Evolutionary conservation across 2,888 invertebrate genomes (phyloP).

Genomic region (Lymantria monacha): DNA sequence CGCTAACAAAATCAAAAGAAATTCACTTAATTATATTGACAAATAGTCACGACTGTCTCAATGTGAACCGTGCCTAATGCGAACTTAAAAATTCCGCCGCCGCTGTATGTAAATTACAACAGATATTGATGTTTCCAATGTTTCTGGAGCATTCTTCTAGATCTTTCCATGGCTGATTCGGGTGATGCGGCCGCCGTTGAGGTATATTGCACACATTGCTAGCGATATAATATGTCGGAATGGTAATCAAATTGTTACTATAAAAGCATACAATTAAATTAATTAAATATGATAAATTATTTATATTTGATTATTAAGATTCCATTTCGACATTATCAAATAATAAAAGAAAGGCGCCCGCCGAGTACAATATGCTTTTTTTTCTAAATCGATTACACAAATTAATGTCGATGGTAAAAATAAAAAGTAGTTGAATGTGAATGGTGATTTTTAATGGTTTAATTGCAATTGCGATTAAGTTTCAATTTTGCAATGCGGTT

Average conservation of each 20-base stretch:
- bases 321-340: conserved; percentile 64
- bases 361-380: conserved; percentile 64
- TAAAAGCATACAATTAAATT: conserved; percentile 1
- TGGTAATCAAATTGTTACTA: conserved; percentile 31
- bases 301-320: conserved; percentile 14
- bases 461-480: too few relatives aligned
- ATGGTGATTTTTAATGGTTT: too few relatives aligned
- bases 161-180: conserved; percentile 61
- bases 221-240: conserved; percentile 69
- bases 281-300: neutral
- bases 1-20: too few relatives aligned
- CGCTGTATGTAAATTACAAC: neutral
- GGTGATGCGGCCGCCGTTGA: conserved; percentile 64
- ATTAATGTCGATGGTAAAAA: conserved; percentile 3
- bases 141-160: conserved; percentile 31
- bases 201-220: conserved; percentile 79
- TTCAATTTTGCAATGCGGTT: too few relatives aligned
- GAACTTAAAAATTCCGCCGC: too few relatives aligned
- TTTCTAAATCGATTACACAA: conserved; percentile 38
- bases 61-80: too few relatives aligned
- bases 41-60: too few relatives aligned
- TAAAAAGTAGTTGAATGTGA: too few relatives aligned
- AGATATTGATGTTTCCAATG: neutral
- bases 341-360: conserved; percentile 63
- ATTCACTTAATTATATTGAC: too few relatives aligned